These are phyloP conservation scores for Chelonus insularis DNA, from an alignment of 1,140 invertebrate species.

Conservation along the genomic window DNA sequence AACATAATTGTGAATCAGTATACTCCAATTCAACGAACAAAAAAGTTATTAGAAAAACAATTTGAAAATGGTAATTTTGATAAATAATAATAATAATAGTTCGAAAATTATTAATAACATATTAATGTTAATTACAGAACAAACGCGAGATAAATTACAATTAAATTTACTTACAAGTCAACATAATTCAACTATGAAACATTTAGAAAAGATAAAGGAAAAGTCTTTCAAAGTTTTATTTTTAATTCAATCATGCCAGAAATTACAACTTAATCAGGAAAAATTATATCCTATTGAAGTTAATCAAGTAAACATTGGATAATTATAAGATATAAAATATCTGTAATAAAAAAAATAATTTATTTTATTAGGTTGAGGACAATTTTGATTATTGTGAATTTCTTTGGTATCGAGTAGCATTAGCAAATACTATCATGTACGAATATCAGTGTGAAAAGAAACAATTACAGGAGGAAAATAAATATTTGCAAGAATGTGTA, in stretches of 20 bases:
- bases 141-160: conserved; percentile 35
- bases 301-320: conserved; percentile 4
- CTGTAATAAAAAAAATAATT: background rate
- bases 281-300: conserved; percentile 31
- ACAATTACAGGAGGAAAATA: conserved; percentile 23
- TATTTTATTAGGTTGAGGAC: conserved; percentile 25
- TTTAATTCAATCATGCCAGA: conserved; percentile 41
- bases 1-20: conserved; percentile 37
- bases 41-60: conserved; percentile 36
- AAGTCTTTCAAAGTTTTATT: conserved; percentile 34
- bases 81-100: no score
- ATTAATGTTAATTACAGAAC: conserved; percentile 33
- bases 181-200: conserved; percentile 35
- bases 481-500: conserved; percentile 26
- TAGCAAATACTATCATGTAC: conserved; percentile 11
- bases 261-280: conserved; percentile 45
- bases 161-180: conserved; percentile 36
- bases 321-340: background rate
- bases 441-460: conserved; percentile 30
- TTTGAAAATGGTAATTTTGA: conserved; percentile 29
- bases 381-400: conserved; percentile 22
- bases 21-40: no score
- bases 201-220: conserved; percentile 30
- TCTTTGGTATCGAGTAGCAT: conserved; percentile 36
- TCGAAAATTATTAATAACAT: background rate